Percentiles rank a stretch among this genome's conserved stretches.
phyloP scores from a whole-genome alignment of 1,140 invertebrate genomes.

The Belonocnema kinseyi region DNA sequence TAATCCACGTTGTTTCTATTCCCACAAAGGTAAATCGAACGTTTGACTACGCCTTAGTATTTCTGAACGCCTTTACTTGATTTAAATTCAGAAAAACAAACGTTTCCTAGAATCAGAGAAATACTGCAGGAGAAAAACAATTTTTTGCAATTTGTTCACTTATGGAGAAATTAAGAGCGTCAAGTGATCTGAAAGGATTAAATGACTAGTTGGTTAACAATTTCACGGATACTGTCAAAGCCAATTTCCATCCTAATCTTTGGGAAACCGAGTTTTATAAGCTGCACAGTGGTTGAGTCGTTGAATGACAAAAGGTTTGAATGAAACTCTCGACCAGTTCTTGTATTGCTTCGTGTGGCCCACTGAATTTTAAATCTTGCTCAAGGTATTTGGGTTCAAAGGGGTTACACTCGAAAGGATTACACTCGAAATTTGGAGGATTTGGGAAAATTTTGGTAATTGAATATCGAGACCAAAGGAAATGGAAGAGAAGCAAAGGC shows the following conservation, averaged over 20 bases:
- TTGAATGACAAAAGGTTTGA: constrained; percentile 1
- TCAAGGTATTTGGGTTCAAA: neutral
- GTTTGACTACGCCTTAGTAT: no score
- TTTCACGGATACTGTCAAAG: neutral
- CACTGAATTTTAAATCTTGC: neutral
- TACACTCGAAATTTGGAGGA: no score
- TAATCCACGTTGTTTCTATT: neutral
- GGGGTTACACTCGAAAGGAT: no score
- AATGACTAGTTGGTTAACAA: no score
- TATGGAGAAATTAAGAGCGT: no score
- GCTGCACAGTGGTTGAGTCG: neutral
- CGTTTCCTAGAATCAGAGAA: no score
- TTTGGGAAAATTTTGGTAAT: neutral
- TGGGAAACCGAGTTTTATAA: neutral
- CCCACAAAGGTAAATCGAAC: no score
- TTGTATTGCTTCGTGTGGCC: neutral
- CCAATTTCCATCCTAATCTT: neutral
- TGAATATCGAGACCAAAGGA: neutral
- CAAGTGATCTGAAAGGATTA: no score
- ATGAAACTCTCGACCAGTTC: neutral
- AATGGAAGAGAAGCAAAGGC: neutral
- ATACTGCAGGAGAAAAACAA: no score
- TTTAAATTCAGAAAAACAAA: no score
- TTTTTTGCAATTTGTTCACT: no score
- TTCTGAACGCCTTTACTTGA: no score